Base-by-base conservation (phyloP, 2,888 invertebrate genomes). In the Salticus scenicus region DNA sequence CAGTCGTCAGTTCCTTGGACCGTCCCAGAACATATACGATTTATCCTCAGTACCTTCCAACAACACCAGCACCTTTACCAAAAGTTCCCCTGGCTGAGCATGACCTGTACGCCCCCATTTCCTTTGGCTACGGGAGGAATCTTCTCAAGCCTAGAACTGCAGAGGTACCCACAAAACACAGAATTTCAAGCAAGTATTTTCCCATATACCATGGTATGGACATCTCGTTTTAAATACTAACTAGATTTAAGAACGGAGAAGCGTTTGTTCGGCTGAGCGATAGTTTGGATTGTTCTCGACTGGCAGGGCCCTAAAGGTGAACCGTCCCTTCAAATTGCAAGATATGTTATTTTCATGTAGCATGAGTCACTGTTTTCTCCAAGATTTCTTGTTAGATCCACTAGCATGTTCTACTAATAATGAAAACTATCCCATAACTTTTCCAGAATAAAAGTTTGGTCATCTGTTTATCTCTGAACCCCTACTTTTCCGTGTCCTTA, bases 151-250 rank as follows among this genome's bases (percentile, higher is more conserved):
- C 79, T 71, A 71, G 86, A 63, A 51, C 41, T 8, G 75, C 47
- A 17, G 78, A 85, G 74, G 47, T 67, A 27, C 79, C 86, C 0
- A 31, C 64, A 27, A 76, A 37, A 47, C 69, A 64, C 51, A 73
- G 86, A 33, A 86, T 86, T 51, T 86, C 86, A 75, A 80, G 86
- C 86, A 86, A 80, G 80, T 86, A 86, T 71, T 86, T 78, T 74
- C 86, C 86, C 27, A 72, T 31, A 63, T 86, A 76, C 78, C 78
- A 86, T 70, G 86, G 86, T 75, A 86, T 86, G 86, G 86, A 86
- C 69, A n/a, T 84, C 73, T 72, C 83, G 51, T 83, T 72, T 72
- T 83, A 83, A 77, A 67, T 51, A 76, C 70, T 70, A 84, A 33
- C 27, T 24, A 57, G 20, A 28, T 47, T 72, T 77, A 74, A 74